Percentiles rank a stretch among this genome's conserved stretches.
Conservation (phyloP, 2,113 vertebrate species). For the Cephalopterus ornatus region DNA sequence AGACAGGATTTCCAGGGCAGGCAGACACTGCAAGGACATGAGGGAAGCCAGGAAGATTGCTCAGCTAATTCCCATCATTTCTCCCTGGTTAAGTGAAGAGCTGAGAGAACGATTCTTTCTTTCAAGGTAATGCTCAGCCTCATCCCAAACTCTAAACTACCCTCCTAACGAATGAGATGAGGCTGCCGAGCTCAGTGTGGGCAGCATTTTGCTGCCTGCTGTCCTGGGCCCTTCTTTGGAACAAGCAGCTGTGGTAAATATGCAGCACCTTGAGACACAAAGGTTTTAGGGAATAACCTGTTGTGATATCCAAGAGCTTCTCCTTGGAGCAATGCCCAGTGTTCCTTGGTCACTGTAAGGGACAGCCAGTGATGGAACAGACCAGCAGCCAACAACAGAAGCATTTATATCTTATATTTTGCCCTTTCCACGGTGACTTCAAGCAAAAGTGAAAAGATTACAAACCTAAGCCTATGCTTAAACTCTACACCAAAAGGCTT, state of each 20-base stretch:
- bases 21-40: background rate
- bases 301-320: background rate
- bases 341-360: background rate
- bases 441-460: background rate
- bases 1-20: background rate
- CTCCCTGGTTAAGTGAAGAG: background rate
- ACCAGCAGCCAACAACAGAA: background rate
- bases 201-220: background rate
- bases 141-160: background rate
- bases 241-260: background rate
- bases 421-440: background rate
- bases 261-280: background rate
- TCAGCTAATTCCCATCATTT: background rate
- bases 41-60: background rate
- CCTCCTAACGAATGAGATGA: background rate
- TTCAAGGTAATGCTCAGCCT: background rate
- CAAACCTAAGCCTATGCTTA: background rate
- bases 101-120: background rate
- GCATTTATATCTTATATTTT: background rate
- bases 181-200: background rate
- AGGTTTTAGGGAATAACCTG: background rate
- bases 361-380: background rate
- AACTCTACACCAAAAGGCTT: background rate
- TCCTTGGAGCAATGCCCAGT: background rate
- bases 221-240: background rate